Evolutionary conservation across 2,797 vertebrate genomes (phyloP).

Genomic region (Falco berigora): DNA sequence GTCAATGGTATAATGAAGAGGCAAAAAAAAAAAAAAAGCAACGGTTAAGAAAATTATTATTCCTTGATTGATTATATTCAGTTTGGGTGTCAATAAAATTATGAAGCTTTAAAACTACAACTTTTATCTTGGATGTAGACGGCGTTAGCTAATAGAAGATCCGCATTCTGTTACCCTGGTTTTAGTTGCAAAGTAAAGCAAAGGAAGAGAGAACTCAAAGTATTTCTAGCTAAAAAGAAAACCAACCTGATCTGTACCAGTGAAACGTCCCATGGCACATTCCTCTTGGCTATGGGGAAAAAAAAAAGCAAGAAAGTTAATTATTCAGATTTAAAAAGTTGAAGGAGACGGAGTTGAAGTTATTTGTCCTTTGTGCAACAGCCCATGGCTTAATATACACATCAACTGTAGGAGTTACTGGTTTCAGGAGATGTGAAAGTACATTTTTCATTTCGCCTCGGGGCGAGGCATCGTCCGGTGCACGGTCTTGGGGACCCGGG

Average conservation of each 20-base stretch:
- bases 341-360: background rate
- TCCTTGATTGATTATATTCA: background rate
- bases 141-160: no score
- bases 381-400: background rate
- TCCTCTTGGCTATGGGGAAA: background rate
- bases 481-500: no score
- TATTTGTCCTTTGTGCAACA: background rate
- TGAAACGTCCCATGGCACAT: background rate
- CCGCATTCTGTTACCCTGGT: no score
- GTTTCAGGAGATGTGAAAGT: background rate
- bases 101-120: background rate
- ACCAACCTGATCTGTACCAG: background rate
- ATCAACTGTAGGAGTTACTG: background rate
- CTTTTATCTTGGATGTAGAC: background rate
- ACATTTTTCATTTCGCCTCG: background rate
- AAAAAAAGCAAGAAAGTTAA: background rate
- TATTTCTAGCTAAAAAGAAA: background rate
- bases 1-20: background rate
- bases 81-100: background rate
- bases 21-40: background rate
- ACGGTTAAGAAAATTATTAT: background rate
- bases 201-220: background rate
- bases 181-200: background rate
- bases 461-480: no score
- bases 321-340: background rate